Base-by-base conservation (phyloP, 1,140 invertebrate genomes). In the Rhynchophorus ferrugineus region DNA sequence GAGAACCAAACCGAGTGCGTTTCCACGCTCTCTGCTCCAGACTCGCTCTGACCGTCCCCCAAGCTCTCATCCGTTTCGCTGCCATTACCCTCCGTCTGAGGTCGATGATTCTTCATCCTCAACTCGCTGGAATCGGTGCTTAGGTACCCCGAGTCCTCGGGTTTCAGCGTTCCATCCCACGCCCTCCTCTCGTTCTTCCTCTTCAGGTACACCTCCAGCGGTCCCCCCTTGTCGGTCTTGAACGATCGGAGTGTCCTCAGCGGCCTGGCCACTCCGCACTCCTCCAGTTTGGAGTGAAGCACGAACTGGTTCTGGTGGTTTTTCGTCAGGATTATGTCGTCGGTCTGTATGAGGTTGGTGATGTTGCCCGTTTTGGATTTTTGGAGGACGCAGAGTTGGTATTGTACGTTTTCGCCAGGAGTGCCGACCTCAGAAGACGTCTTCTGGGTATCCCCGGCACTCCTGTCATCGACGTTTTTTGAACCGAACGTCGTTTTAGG, bases 11-110 rank as follows among this genome's bases (percentile, higher is more conserved):
- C 85, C 11, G 85, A 87, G 71, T 89, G 85, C 0, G 87, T 89
- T 49, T 86, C 87, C 29, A 89, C 75, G 71, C 86, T 89, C 64
- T 89, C 87, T 3, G 83, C 86, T 1, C 86, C 87, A 35, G 86
- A 89, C 71, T 90, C 87, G 70, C 86, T 88, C 45, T 82, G 79
- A 8, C 83, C 85, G 61, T 87, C 84, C 21, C 80, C 77, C 16
- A 77, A 70, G 18, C 81, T 84, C 58, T 83, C 84, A n/a, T 82
- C 82, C 51, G 85, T 84, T 43, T 83, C 82, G 43, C 79, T 83
- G 56, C 81, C 80, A 54, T 74, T 79, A 44, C 75, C 75, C 17
- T 21, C 18, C 5, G 37, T n/a, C 3, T 36, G 33, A 13, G 16
- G 11, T 1, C 19, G 17, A 11, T 29, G 47, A 3, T 24, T 39